Percentiles rank a stretch among this genome's conserved stretches.
phyloP scores from a whole-genome alignment of 1,140 invertebrate genomes.

The Dendrolimus kikuchii region DNA sequence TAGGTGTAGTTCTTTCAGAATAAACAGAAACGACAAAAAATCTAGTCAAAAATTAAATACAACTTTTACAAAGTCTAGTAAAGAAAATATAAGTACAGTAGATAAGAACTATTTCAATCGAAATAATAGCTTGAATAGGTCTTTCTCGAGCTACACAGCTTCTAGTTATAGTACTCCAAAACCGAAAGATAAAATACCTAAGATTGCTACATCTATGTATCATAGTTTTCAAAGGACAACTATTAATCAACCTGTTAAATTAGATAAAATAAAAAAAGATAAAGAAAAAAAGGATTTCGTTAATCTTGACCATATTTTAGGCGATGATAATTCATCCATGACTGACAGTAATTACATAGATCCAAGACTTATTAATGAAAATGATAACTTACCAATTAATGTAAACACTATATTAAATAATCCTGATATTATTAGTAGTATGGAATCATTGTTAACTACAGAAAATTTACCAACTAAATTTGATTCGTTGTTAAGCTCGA shows the following conservation, averaged over 20 bases:
- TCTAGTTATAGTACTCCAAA: constrained; percentile 60
- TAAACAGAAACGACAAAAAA: constrained; percentile 61
- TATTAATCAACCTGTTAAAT: constrained; percentile 56
- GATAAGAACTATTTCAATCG: constrained; percentile 56
- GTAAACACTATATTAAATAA: constrained; percentile 64
- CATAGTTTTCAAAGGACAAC: constrained; percentile 60
- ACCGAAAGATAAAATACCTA: constrained; percentile 64
- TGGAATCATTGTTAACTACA: constrained; percentile 62
- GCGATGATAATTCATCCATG: constrained; percentile 56
- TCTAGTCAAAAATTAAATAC: constrained; percentile 57
- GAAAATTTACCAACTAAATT: constrained; percentile 63
- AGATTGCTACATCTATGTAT: constrained; percentile 62
- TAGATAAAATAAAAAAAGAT: constrained; percentile 60
- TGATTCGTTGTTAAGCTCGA: constrained; percentile 48
- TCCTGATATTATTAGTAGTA: constrained; percentile 64
- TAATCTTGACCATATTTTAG: constrained; percentile 53
- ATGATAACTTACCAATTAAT: constrained; percentile 64
- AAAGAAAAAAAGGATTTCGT: constrained; percentile 55
- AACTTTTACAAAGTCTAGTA: constrained; percentile 65
- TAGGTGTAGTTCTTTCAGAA: constrained; percentile 61
- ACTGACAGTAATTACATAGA: constrained; percentile 66
- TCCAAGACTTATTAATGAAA: constrained; percentile 64
- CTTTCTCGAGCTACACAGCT: constrained; percentile 58
- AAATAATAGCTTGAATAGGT: constrained; percentile 51
- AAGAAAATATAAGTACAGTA: constrained; percentile 54